phyloP scores from a whole-genome alignment of 2,113 vertebrate genomes.

The Triplophysa tibetana region DNA sequence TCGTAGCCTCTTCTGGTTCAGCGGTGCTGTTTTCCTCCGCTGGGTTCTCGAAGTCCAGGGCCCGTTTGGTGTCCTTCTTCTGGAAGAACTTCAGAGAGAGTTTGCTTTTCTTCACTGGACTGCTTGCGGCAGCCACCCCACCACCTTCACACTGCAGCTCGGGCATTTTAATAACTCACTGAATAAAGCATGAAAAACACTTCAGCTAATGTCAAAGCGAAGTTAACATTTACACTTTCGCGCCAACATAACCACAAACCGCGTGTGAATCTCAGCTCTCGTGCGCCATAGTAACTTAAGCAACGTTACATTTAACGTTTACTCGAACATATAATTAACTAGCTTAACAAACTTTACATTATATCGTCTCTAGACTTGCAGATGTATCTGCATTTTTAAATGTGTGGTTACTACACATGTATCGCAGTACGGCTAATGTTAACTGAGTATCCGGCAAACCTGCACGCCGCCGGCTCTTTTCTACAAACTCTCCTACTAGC shows the following conservation, averaged over 20 bases:
- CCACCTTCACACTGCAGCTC: slow-evolving; percentile 81
- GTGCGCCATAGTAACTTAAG: neutral
- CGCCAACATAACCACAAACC: slow-evolving; percentile 33
- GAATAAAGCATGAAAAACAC: neutral
- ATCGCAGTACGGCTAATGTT: slow-evolving; percentile 7
- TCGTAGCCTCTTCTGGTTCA: slow-evolving; percentile 72
- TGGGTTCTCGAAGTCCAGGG: slow-evolving; percentile 87
- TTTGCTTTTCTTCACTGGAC: slow-evolving; percentile 85
- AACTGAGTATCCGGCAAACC: slow-evolving; percentile 16
- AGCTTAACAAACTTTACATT: neutral
- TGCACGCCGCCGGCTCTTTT: neutral
- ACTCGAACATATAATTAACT: neutral
- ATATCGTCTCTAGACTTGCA: neutral
- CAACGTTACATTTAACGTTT: neutral
- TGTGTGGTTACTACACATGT: neutral
- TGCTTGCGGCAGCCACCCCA: slow-evolving; percentile 72
- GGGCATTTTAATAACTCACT: slow-evolving; percentile 78
- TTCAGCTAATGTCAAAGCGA: neutral
- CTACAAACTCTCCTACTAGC: neutral
- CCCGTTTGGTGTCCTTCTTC: slow-evolving; percentile 92
- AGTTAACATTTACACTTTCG: neutral
- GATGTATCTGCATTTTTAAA: neutral
- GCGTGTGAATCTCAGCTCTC: neutral
- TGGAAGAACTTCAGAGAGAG: slow-evolving; percentile 95
- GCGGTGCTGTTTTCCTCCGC: slow-evolving; percentile 76